Percentiles rank a stretch among this genome's conserved stretches.
These are phyloP conservation scores for Phylloscopus trochilus DNA, from an alignment of 2,113 vertebrate species.

Conservation along the genomic window DNA sequence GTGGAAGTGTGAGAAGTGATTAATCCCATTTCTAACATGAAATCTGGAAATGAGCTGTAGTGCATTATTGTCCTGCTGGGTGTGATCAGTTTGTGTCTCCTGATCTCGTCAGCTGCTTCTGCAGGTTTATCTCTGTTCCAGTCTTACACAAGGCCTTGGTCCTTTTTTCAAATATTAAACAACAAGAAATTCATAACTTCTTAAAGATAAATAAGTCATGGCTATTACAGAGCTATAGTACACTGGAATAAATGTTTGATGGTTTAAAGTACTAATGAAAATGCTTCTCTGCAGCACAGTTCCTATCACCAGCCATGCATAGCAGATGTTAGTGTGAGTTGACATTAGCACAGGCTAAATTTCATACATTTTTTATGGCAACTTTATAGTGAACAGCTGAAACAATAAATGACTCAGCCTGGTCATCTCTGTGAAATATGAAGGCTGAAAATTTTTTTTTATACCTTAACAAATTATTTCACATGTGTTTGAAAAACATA, in stretches of 20 bases:
- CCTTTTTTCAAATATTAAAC: neutral
- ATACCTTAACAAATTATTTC: neutral
- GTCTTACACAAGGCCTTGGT: neutral
- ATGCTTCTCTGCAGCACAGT: neutral
- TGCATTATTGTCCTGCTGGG: neutral
- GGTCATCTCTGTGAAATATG: neutral
- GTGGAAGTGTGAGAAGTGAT: neutral
- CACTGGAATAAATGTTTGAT: constrained; percentile 22
- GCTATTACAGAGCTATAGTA: neutral
- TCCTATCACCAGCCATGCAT: neutral
- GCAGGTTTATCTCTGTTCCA: neutral
- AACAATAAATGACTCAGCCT: neutral
- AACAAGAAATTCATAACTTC: neutral
- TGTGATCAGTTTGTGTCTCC: neutral
- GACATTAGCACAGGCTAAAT: neutral
- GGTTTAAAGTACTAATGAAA: neutral
- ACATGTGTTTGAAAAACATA: neutral
- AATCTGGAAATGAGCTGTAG: neutral
- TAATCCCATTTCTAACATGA: neutral
- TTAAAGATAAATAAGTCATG: neutral
- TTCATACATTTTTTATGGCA: neutral
- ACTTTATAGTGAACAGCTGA: neutral
- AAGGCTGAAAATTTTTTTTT: neutral
- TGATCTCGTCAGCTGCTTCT: neutral
- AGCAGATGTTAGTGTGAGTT: neutral